Percentiles rank a stretch among this genome's conserved stretches.
These are phyloP conservation scores for Brachyalestes nurse DNA, from an alignment of 2,797 vertebrate species.

Conservation along the genomic window DNA sequence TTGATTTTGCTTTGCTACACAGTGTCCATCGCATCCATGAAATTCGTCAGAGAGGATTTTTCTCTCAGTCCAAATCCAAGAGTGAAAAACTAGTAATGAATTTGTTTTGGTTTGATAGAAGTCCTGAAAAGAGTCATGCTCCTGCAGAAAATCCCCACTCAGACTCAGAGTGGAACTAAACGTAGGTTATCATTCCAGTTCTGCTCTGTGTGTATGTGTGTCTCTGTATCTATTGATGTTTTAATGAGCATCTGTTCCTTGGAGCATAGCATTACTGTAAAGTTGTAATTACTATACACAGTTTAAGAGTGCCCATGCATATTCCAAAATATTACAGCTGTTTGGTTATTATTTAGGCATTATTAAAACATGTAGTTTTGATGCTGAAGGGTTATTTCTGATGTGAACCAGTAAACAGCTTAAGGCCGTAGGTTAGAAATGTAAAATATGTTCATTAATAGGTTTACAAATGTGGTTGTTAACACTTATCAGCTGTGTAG, in stretches of 20 bases:
- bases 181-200: background rate
- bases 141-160: background rate
- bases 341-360: background rate
- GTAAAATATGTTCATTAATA: background rate
- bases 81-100: background rate
- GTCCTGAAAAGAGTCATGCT: background rate
- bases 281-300: background rate
- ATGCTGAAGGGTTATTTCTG: background rate
- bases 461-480: background rate
- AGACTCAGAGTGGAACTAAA: background rate
- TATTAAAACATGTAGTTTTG: background rate
- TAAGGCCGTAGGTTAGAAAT: background rate
- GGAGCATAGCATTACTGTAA: background rate
- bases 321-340: background rate
- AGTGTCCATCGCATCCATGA: background rate
- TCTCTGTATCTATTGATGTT: background rate
- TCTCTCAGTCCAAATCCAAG: background rate
- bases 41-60: background rate
- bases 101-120: background rate
- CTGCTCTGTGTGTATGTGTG: slow-evolving; percentile 1
- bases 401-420: background rate
- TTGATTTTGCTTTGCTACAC: background rate
- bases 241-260: background rate
- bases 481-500: no score
- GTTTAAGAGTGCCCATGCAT: background rate